Conservation (phyloP, 2,797 vertebrate genomes). For the Lateolabrax maculatus region DNA sequence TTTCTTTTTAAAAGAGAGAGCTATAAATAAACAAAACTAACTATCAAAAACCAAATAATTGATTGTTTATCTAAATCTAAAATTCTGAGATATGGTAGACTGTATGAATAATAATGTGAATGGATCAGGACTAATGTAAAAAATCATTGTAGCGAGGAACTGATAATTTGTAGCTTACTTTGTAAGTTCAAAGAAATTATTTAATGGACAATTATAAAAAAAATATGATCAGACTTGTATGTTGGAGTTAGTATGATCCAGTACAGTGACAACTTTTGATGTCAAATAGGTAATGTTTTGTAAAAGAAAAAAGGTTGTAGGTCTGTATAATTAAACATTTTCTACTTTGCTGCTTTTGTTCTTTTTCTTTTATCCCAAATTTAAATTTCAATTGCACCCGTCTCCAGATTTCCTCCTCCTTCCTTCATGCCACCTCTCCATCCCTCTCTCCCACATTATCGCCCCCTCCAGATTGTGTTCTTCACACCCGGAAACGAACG, state of each 20-base stretch:
- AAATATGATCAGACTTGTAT: neutral
- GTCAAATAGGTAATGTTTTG: neutral
- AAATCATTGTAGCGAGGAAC: neutral
- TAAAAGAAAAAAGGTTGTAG: neutral
- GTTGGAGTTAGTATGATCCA: neutral
- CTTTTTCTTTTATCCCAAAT: neutral
- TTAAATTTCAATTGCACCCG: neutral
- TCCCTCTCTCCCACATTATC: conserved; percentile 15
- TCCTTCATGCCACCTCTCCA: neutral
- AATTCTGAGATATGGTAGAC: neutral
- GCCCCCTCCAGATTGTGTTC: conserved; percentile 23
- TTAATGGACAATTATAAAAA: neutral
- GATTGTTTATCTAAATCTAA: neutral
- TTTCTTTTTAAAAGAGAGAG: neutral
- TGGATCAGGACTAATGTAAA: neutral
- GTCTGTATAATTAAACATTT: neutral
- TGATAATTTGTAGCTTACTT: neutral
- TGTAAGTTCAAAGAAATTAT: neutral
- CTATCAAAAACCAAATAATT: neutral
- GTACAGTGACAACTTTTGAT: neutral
- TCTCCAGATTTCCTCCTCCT: neutral
- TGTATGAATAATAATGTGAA: fast-evolving
- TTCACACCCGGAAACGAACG: conserved; percentile 49
- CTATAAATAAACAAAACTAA: neutral
- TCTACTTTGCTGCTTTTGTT: neutral